Conservation (phyloP, 2,113 vertebrate species). For the Nibea coibor region DNA sequence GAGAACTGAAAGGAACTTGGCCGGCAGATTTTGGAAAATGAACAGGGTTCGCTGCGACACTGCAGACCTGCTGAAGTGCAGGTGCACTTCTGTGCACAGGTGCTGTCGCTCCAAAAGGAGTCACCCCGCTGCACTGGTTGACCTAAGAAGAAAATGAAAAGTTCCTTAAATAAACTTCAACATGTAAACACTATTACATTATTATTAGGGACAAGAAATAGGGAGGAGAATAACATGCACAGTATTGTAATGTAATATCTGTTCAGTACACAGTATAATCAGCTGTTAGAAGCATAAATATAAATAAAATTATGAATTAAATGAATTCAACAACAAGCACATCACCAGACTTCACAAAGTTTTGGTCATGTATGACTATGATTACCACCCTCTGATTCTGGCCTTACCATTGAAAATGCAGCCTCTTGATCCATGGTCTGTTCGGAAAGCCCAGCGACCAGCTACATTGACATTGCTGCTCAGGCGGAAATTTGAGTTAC, state of each 20-base stretch:
- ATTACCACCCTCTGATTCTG: background rate
- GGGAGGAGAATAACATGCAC: too few species aligned
- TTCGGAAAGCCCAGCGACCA: slow-evolving; percentile 69
- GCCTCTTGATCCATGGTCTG: slow-evolving; percentile 34
- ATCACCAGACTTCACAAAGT: too few species aligned
- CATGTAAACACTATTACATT: background rate
- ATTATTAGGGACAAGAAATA: too few species aligned
- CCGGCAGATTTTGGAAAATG: slow-evolving; percentile 66
- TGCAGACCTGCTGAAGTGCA: slow-evolving; percentile 48
- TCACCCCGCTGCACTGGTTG: slow-evolving; percentile 36
- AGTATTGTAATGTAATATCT: too few species aligned
- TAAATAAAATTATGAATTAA: too few species aligned
- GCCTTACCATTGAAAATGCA: slow-evolving; percentile 55
- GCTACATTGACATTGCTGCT: slow-evolving; percentile 37
- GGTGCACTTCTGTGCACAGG: slow-evolving; percentile 68
- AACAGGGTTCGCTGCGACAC: slow-evolving; percentile 61
- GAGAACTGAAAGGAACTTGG: slow-evolving; percentile 44
- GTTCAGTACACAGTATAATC: too few species aligned
- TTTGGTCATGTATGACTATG: background rate
- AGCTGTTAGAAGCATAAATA: too few species aligned
- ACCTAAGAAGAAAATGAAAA: slow-evolving; percentile 52
- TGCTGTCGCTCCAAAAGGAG: slow-evolving; percentile 75
- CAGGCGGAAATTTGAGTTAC: background rate
- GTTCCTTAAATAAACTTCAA: background rate
- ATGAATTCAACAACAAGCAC: too few species aligned